A percentile compares a stretch with the other conserved stretches of the same genome.
These are phyloP conservation scores for Ormyrus pomaceus DNA, from an alignment of 2,888 invertebrate genomes.

Conservation along the genomic window DNA sequence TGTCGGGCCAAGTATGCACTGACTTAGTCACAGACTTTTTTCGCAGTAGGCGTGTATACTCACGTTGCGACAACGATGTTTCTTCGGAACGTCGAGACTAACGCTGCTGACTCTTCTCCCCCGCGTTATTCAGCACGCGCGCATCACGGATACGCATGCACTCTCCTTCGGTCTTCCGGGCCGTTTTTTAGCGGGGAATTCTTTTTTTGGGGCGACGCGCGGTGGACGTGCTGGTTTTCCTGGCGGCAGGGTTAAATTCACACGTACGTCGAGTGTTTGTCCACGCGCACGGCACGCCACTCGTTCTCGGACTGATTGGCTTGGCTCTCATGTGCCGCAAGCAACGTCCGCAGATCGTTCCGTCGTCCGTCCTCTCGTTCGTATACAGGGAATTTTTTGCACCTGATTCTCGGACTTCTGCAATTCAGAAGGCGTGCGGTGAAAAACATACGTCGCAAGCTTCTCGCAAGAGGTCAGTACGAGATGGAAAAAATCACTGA, in stretches of 20 bases:
- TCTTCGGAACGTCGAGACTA: too few species aligned
- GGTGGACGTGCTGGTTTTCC: neutral
- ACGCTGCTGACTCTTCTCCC: too few species aligned
- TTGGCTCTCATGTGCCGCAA: neutral
- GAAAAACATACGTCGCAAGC: neutral
- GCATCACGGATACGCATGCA: slow-evolving; percentile 8
- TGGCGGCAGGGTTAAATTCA: neutral
- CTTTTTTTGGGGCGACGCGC: neutral
- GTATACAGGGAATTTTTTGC: neutral
- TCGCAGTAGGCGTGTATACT: too few species aligned
- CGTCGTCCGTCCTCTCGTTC: too few species aligned
- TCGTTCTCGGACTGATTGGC: too few species aligned
- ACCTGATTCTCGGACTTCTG: neutral
- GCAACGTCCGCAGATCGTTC: neutral
- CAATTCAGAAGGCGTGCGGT: neutral
- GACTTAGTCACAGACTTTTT: too few species aligned
- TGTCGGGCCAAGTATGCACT: too few species aligned
- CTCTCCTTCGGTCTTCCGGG: neutral
- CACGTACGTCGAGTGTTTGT: slow-evolving; percentile 10
- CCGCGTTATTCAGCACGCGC: neutral
- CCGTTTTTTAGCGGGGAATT: neutral
- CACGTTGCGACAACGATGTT: too few species aligned
- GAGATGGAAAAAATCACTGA: slow-evolving; percentile 32
- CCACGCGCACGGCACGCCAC: slow-evolving; percentile 34
- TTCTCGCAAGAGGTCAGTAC: slow-evolving; percentile 28